Evolutionary conservation across 1,140 invertebrate species (phyloP), one percentile per base, ranked within the genome.

Genomic region (Plectrocnemia conspersa): DNA sequence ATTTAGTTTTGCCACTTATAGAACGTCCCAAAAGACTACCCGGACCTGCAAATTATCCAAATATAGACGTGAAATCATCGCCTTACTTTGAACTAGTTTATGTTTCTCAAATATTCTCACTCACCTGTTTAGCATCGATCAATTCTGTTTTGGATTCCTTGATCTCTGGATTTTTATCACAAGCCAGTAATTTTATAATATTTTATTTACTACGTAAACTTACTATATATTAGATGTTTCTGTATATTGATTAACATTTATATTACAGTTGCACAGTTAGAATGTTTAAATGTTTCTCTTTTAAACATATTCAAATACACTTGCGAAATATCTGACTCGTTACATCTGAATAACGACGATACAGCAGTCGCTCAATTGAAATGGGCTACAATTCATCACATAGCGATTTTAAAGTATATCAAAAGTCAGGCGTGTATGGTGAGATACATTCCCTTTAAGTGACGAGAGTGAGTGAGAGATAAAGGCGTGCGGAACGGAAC

Each of bases 131-230:
- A 11, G 52, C 58, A 16, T 24, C 33, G 1, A 59, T 59, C 24
- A 47, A 59, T 18, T 52, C 58, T 18, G 36, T 53, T 7, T 40
- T 59, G 47, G 58, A 59, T 18, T 52, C 58, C n/a, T 27, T 59
- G 2, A 47, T 59, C 6, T 11, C 41, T 3, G 53, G 29, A 22
- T 59, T 59, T 16, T 55, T 59, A 42, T 52, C 47, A 2, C 58
- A 59, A 59, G 58, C 58, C 18, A 59, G 58, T 59, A 55, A 54
- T 24, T 6, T 41, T 41, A 24, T 16, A 44, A 3, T 2, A 38
- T 38, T 38, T 38, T 13, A 38, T 7, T 13, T 13, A 7, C n/a
- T 13, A 38, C 18, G 6, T 16, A 38, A 13, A 38, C 11, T 38
- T 16, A 16, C 35, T 38, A 38, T 6, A 29, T 29, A 7, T 29